Evolutionary conservation across 2,113 vertebrate species (phyloP).

Genomic region (Pitta sordida): DNA sequence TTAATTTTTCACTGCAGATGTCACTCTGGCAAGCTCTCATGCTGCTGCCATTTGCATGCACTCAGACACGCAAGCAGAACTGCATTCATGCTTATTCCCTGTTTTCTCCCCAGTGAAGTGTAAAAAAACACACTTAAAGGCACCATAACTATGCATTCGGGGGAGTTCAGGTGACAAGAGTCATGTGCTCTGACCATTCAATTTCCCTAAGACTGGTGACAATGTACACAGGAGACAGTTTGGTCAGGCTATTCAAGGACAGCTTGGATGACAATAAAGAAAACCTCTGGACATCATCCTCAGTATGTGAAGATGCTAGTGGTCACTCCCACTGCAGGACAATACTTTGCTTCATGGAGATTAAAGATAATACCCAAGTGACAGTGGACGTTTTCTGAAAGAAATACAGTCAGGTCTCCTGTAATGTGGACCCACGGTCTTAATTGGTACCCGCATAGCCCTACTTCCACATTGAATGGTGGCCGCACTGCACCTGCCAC

Average conservation of each 20-base stretch:
- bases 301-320: neutral
- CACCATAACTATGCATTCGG: rapidly evolving
- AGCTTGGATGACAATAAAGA: neutral
- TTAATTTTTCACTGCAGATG: neutral
- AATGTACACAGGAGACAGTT: rapidly evolving
- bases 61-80: neutral
- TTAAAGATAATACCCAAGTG: neutral
- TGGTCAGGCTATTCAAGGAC: neutral
- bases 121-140: neutral
- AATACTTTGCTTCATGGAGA: neutral
- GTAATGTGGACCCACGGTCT: too few species aligned
- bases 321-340: neutral
- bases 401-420: too few species aligned
- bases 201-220: neutral
- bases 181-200: neutral
- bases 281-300: neutral
- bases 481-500: too few species aligned
- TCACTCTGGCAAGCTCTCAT: neutral
- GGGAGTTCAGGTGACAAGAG: neutral
- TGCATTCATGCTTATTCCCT: neutral
- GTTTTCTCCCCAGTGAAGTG: neutral
- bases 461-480: too few species aligned
- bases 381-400: neutral
- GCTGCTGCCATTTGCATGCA: rapidly evolving
- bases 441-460: too few species aligned